phyloP scores from a whole-genome alignment of 2,888 invertebrate genomes.

The Caenorhabditis sp. region DNA sequence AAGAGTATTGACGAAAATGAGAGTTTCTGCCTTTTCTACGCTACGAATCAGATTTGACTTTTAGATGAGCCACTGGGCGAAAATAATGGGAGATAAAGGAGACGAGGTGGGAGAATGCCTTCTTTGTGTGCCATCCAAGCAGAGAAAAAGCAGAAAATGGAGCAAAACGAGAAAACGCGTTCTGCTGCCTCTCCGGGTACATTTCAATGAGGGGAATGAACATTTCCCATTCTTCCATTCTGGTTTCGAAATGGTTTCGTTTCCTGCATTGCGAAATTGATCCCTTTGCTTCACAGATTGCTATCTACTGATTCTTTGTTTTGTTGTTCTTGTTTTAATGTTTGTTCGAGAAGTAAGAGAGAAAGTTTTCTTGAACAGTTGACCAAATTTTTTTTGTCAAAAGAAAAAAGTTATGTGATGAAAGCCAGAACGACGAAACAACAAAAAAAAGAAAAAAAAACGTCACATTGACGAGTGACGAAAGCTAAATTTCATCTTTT shows the following conservation, averaged over 20 bases:
- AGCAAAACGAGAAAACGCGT: slow-evolving; percentile 1
- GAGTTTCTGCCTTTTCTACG: neutral
- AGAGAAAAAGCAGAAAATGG: neutral
- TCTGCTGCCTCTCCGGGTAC: neutral
- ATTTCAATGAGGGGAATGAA: neutral
- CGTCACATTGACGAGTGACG: neutral
- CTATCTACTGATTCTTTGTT: slow-evolving; percentile 10
- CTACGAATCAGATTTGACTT: neutral
- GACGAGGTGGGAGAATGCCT: slow-evolving; percentile 5
- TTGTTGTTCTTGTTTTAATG: slow-evolving; percentile 10
- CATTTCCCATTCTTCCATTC: no score
- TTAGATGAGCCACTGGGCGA: neutral
- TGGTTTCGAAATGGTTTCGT: neutral
- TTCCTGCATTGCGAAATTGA: neutral
- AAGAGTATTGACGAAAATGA: no score
- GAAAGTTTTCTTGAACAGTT: slow-evolving; percentile 11
- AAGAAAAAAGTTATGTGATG: neutral
- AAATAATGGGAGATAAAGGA: neutral
- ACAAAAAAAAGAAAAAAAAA: neutral
- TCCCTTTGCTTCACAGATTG: neutral
- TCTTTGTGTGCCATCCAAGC: neutral
- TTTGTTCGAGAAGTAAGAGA: neutral
- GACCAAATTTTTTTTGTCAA: neutral
- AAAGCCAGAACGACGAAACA: neutral
- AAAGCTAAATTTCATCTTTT: neutral